Conservation (phyloP, 92 coral and sea anemone genomes). For the Desmophyllum pertusum region DNA sequence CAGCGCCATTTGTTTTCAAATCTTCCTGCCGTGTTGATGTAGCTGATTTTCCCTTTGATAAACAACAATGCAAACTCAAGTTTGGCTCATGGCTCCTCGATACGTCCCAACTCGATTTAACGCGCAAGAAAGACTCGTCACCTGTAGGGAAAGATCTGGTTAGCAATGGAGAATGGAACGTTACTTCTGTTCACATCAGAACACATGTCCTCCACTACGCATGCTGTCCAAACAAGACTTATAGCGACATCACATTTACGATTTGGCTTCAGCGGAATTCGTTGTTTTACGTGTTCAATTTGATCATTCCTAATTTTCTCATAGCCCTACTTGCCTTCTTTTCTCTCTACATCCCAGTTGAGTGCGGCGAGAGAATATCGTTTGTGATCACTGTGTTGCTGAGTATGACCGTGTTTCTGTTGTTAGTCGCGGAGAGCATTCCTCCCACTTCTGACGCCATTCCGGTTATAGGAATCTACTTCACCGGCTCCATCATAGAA, state of each 20-base stretch:
- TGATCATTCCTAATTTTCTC: constrained; percentile 82
- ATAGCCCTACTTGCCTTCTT: constrained; percentile 81
- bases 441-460: constrained; percentile 91
- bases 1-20: constrained; percentile 84
- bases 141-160: constrained; percentile 49
- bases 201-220: constrained; percentile 44
- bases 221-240: constrained; percentile 65
- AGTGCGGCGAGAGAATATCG: constrained; percentile 87
- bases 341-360: constrained; percentile 84
- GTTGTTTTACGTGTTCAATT: constrained; percentile 68
- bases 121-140: constrained; percentile 32
- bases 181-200: constrained; percentile 37
- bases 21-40: constrained; percentile 77
- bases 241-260: constrained; percentile 67
- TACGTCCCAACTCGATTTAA: constrained; percentile 45
- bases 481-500: constrained; percentile 81
- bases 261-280: constrained; percentile 65
- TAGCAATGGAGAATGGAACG: constrained; percentile 86
- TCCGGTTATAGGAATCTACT: constrained; percentile 89
- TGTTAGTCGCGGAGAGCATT: constrained; percentile 83
- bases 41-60: constrained; percentile 77
- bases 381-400: constrained; percentile 84
- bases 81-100: constrained; percentile 81
- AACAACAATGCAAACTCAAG: constrained; percentile 68
- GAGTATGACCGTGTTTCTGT: constrained; percentile 87